Base-by-base conservation (phyloP, 2,888 invertebrate genomes). In the Drosophila algonquin region DNA sequence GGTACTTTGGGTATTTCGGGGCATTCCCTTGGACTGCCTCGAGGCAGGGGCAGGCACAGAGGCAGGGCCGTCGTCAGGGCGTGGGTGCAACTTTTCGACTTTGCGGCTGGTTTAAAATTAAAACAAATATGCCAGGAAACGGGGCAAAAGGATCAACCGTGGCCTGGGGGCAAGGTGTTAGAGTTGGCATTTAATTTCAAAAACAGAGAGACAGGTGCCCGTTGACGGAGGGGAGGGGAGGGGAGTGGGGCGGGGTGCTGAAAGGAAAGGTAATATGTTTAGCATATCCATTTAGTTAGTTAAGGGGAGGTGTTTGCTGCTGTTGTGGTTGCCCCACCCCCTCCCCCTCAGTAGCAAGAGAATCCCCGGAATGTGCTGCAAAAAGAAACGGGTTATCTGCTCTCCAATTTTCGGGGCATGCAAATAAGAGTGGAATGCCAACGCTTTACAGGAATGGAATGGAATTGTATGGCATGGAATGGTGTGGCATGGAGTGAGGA, bases 81-180 rank as follows among this genome's bases (percentile, higher is more conserved):
- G 47, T 64, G 63, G 75, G 63, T 73, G 72, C 53, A 45, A 56
- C 65, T 54, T 67, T 73, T 69, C 65, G 74, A 87, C 86, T 83
- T 80, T 83, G 84, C 72, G 79, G 81, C 76, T 87, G 73, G 69
- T 59, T 71, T 61, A 65, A 83, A 83, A 87, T 87, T 85, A 85
- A 87, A 80, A 80, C 86, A 85, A 84, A 80, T 71, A 87, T 72
- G 40, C 40, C 40, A 40, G 14, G 7, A 40, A n/a, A 70, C 24
- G 63, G 59, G 12, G 14, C 0, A 6, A 6, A 14, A 40, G 40
- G 40, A 14, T 40, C 6, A 40, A 12, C 46, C 14, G 18, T 8
- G 16, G 45, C 14, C 18, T 27, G 14, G 6, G 21, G 21, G 21
- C 55, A 52, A 62, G 72, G 72, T 71, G 70, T 71, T 56, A 56